Percentiles rank a stretch among this genome's conserved stretches.
These are phyloP conservation scores for Smittia sp. DNA, from an alignment of 2,888 invertebrate genomes.

Conservation along the genomic window DNA sequence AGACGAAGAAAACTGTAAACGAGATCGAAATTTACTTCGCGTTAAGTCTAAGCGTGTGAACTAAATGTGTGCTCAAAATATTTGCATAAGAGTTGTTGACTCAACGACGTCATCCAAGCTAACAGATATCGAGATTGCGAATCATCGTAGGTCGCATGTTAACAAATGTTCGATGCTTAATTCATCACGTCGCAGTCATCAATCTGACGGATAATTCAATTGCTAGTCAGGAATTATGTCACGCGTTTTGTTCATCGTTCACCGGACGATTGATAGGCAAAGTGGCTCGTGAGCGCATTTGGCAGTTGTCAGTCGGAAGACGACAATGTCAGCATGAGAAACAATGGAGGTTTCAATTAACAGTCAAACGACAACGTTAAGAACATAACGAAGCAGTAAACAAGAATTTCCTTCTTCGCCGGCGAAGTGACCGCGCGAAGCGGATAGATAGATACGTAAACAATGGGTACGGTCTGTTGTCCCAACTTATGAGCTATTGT, in stretches of 20 bases:
- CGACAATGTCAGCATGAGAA: neutral
- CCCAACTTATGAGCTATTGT: neutral
- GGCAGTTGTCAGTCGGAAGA: neutral
- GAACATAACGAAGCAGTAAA: neutral
- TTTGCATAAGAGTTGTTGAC: too few relatives aligned
- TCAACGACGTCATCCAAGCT: too few relatives aligned
- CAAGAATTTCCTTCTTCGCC: neutral
- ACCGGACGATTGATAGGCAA: neutral
- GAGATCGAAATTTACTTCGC: too few relatives aligned
- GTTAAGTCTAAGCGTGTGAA: too few relatives aligned
- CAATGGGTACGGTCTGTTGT: neutral
- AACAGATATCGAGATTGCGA: too few relatives aligned
- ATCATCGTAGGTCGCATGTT: too few relatives aligned
- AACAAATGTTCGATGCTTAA: neutral
- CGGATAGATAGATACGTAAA: neutral
- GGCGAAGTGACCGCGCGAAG: neutral
- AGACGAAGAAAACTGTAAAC: too few relatives aligned
- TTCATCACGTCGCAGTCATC: too few relatives aligned
- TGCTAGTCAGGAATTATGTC: neutral
- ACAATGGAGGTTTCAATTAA: slow-evolving; percentile 4
- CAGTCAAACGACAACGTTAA: neutral
- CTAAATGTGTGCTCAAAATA: too few relatives aligned
- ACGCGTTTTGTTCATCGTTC: neutral
- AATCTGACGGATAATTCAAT: neutral
- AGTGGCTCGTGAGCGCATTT: neutral